Conservation (phyloP, 2,888 invertebrate genomes). For the Creontiades dilutus region DNA sequence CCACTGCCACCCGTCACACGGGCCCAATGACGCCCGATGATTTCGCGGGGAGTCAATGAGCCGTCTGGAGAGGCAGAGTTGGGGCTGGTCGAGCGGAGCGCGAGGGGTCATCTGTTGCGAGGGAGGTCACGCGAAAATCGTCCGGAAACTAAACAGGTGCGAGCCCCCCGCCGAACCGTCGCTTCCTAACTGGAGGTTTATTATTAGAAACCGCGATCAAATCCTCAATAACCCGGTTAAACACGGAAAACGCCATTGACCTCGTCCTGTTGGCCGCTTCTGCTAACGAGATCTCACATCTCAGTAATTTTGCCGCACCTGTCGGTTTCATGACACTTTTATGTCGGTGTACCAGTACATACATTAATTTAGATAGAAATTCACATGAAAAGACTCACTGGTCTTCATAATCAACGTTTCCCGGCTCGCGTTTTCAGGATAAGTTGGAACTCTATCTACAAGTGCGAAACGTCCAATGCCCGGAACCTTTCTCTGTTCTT, state of each 20-base stretch:
- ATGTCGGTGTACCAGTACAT: too few species aligned
- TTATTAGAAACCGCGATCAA: slow-evolving; percentile 32
- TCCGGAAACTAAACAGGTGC: slow-evolving; percentile 56
- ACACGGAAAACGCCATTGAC: slow-evolving; percentile 1
- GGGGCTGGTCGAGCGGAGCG: not conserved
- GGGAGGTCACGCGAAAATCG: slow-evolving; percentile 60
- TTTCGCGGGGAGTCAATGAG: slow-evolving; percentile 1
- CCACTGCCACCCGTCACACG: too few species aligned
- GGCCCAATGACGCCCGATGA: not conserved
- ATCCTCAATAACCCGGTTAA: slow-evolving; percentile 12
- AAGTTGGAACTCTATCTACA: too few species aligned
- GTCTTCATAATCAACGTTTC: too few species aligned
- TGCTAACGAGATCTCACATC: not conserved
- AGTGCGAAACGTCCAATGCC: too few species aligned
- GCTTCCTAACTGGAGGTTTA: not conserved
- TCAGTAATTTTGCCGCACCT: too few species aligned
- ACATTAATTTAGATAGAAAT: too few species aligned
- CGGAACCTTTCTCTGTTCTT: too few species aligned
- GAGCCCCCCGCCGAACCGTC: not conserved
- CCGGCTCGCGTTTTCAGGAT: too few species aligned
- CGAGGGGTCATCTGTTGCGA: slow-evolving; percentile 50
- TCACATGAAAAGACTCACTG: too few species aligned
- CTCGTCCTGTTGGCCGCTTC: not conserved
- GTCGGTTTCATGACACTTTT: too few species aligned
- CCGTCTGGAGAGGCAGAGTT: not conserved